Evolutionary conservation across 2,113 vertebrate species (phyloP).

Genomic region (Hippocampus zosterae): DNA sequence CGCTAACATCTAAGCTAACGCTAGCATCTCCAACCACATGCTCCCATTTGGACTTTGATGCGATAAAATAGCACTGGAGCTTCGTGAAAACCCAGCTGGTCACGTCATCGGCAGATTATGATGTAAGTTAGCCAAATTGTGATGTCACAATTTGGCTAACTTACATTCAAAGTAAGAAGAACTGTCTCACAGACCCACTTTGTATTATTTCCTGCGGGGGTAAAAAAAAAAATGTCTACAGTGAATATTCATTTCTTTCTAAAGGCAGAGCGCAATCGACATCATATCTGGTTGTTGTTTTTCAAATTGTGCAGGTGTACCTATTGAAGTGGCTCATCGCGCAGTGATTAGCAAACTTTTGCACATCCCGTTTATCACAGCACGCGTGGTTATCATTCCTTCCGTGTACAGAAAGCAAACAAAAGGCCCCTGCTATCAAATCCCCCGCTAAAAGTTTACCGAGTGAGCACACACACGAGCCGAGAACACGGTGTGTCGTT

Average conservation of each 20-base stretch:
- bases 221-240: neutral
- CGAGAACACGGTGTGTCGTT: slow-evolving; percentile 37
- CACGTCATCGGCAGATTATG: neutral
- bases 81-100: neutral
- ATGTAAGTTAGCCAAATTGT: neutral
- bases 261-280: neutral
- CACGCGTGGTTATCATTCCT: slow-evolving; percentile 19
- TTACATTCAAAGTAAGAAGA: neutral
- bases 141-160: neutral
- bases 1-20: too few species aligned
- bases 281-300: neutral
- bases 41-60: neutral
- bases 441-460: slow-evolving; percentile 53
- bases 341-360: neutral
- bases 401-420: slow-evolving; percentile 13
- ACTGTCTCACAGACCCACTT: neutral
- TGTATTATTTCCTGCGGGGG: neutral
- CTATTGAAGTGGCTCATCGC: neutral
- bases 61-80: neutral
- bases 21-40: neutral
- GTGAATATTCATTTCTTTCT: neutral
- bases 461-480: slow-evolving; percentile 42
- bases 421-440: slow-evolving; percentile 48
- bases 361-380: neutral
- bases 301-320: neutral